Evolutionary conservation across 2,113 vertebrate species (phyloP), one percentile per base, ranked within the genome.

Genomic region (Martes martes): DNA sequence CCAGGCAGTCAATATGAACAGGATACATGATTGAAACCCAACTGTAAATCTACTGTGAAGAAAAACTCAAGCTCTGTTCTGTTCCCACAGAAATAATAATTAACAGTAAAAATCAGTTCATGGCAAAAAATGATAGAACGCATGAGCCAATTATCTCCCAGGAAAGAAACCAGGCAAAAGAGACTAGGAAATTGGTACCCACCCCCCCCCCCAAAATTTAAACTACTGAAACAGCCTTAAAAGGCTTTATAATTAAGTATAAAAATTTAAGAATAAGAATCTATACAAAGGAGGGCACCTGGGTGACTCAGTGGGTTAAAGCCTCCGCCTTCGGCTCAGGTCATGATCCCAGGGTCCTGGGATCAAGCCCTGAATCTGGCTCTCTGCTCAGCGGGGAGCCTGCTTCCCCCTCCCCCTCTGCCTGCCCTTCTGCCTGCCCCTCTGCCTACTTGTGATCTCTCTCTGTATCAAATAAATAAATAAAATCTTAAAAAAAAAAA

Each of bases 1-100:
- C 80, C 76, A 92, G 55, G 74, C 31, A 94, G 57, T 95, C 79
- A 71, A 42, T 84, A 65, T 69, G 52, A 96, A 92, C 39, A 92
- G n/a, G 42, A 91, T 26, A 24, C 9, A 39, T 1, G 28, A 92
- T 10, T 78, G 31, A 88, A 85, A n/a, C 24, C 47, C 57, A 89
- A 73, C 50, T 31, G 0, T 18, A 71, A 95, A 86, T n/a, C 13
- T 61, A 42, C 10, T 42, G 45, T 69, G 65, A 90, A 69, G 52
- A 89, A 85, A 91, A 96, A 93, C 13, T 55, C 26, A 59, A 73
- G 24, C 33, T 91, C 67, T 78, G 24, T 21, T 93, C 28, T 74
- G 4, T 13, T 71, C 33, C 21, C 33, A 94, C 52, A 94, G 57
- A 96, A 95, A 90, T 73, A 79, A 79, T 52, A 81, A 65, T 71